Conservation (phyloP, 1,140 invertebrate genomes). For the Bombyx mandarina region DNA sequence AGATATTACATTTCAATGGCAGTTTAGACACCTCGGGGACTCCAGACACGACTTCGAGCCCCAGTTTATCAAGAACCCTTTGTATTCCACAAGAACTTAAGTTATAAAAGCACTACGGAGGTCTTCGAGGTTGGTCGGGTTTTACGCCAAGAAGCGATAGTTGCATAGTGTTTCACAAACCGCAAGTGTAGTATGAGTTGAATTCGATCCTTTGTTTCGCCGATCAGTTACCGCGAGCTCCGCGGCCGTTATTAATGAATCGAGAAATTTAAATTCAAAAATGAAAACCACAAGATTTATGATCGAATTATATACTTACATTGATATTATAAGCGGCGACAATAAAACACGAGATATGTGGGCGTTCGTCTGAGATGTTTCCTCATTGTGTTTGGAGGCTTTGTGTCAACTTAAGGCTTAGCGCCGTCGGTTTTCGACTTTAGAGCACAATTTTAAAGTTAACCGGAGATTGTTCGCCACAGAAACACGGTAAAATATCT, state of each 20-base stretch:
- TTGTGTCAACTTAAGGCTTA: slow-evolving; percentile 18
- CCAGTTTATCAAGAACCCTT: slow-evolving; percentile 31
- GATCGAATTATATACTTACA: too few relatives aligned
- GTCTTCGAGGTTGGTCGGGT: slow-evolving; percentile 19
- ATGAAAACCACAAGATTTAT: too few relatives aligned
- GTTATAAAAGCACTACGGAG: neutral
- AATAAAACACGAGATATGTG: too few relatives aligned
- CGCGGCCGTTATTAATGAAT: too few relatives aligned
- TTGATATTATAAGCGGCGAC: too few relatives aligned
- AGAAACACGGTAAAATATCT: too few relatives aligned
- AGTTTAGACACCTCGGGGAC: slow-evolving; percentile 36
- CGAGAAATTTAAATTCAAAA: too few relatives aligned
- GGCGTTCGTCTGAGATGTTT: neutral
- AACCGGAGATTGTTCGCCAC: neutral
- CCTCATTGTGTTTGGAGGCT: slow-evolving; percentile 15
- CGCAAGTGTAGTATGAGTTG: slow-evolving; percentile 31
- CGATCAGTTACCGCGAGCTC: too few relatives aligned
- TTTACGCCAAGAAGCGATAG: slow-evolving; percentile 25
- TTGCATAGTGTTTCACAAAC: slow-evolving; percentile 48
- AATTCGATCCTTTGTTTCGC: slow-evolving; percentile 47
- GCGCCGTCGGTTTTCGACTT: neutral
- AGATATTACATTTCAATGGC: slow-evolving; percentile 38
- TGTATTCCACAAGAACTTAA: slow-evolving; percentile 6
- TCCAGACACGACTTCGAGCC: slow-evolving; percentile 32
- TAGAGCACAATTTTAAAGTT: neutral